Evolutionary conservation across 1,140 invertebrate genomes (phyloP).

Genomic region (Ceratina australensis): DNA sequence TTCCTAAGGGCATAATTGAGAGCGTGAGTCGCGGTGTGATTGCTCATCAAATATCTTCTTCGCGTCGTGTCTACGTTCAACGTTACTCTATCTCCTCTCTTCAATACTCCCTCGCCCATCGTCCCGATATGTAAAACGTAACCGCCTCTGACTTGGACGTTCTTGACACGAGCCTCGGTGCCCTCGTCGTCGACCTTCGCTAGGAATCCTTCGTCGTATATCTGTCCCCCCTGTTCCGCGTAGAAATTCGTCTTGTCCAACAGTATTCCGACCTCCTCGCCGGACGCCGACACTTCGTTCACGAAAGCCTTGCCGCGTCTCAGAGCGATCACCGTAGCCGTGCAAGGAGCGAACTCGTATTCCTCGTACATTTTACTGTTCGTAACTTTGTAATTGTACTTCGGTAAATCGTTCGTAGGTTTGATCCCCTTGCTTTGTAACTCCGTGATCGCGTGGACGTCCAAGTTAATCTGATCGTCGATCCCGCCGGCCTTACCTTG

Average conservation of each 20-base stretch:
- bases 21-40: constrained; percentile 99
- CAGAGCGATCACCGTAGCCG: constrained; percentile 85
- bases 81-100: constrained; percentile 92
- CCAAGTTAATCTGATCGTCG: constrained; percentile 91
- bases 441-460: constrained; percentile 97
- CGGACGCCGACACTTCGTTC: constrained; percentile 88
- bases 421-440: constrained; percentile 89
- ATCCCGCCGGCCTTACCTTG: constrained; percentile 89
- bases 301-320: constrained; percentile 93
- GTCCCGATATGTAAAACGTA: constrained; percentile 96
- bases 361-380: constrained; percentile 82
- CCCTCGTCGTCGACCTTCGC: constrained; percentile 91
- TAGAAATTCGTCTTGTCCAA: constrained; percentile 97
- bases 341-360: constrained; percentile 86
- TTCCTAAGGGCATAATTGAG: constrained; percentile 96
- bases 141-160: constrained; percentile 97
- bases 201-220: constrained; percentile 97
- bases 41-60: constrained; percentile 96
- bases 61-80: constrained; percentile 92
- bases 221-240: constrained; percentile 99
- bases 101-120: constrained; percentile 90
- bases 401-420: constrained; percentile 93
- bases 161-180: constrained; percentile 95
- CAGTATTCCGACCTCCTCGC: constrained; percentile 95
- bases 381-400: constrained; percentile 93